Conservation (phyloP, 2,888 invertebrate species). For the Erebia epiphron region DNA sequence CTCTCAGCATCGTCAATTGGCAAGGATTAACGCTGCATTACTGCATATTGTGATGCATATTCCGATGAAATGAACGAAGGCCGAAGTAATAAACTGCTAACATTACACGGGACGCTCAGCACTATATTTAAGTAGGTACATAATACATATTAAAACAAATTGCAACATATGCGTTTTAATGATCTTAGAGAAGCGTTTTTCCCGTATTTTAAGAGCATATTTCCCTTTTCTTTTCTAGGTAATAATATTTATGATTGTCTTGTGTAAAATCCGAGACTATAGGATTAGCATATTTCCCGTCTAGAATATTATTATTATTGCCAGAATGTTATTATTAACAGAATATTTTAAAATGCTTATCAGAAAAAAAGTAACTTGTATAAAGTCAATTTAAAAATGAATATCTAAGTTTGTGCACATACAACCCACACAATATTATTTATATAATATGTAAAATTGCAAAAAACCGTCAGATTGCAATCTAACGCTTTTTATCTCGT, state of each 20-base stretch:
- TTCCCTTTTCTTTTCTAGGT: neutral
- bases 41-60: conserved; percentile 40
- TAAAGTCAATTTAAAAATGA: too few species aligned
- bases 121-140: neutral
- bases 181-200: neutral
- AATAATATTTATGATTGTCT: neutral
- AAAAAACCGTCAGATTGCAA: too few species aligned
- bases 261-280: too few species aligned
- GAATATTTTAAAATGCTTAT: too few species aligned
- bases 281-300: too few species aligned
- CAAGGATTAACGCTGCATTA: conserved; percentile 39
- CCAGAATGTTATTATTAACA: too few species aligned
- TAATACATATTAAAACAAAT: conserved; percentile 37
- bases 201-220: neutral
- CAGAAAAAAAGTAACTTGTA: too few species aligned
- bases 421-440: too few species aligned
- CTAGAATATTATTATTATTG: too few species aligned
- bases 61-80: conserved; percentile 39
- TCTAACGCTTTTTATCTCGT: too few species aligned
- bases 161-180: conserved; percentile 21
- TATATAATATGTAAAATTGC: too few species aligned
- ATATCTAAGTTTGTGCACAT: too few species aligned
- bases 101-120: conserved; percentile 34
- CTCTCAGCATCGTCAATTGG: conserved; percentile 38
- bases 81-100: conserved; percentile 40